A percentile compares a stretch with the other conserved stretches of the same genome.
Conservation (phyloP, 2,797 vertebrate species). For the Fratercula arctica region DNA sequence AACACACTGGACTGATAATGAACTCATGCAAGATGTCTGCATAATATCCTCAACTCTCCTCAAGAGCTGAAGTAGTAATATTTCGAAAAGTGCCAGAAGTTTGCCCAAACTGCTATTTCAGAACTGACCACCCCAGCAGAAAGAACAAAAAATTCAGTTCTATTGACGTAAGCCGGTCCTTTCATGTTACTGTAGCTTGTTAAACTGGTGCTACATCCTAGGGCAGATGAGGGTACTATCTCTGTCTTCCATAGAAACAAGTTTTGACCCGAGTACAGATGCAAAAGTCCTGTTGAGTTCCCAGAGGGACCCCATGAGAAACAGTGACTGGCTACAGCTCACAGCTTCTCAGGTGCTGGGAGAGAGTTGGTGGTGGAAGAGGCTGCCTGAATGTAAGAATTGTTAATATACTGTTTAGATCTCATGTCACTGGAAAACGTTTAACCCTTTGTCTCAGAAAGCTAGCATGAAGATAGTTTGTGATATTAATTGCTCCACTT, state of each 20-base stretch:
- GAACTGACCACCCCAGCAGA: background rate
- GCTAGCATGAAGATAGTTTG: background rate
- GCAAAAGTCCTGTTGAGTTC: background rate
- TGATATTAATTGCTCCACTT: slow-evolving; percentile 24
- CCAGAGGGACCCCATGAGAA: background rate
- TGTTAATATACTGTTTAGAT: background rate
- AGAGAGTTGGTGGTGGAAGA: background rate
- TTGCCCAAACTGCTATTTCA: background rate
- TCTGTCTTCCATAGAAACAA: background rate
- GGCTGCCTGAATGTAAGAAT: background rate
- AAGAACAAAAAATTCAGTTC: background rate
- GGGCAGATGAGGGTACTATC: background rate
- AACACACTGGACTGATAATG: background rate
- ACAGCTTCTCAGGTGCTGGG: background rate
- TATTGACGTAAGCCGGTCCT: background rate
- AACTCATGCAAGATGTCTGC: background rate
- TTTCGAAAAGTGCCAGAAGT: background rate
- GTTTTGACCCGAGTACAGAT: background rate
- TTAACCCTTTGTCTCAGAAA: slow-evolving; percentile 24
- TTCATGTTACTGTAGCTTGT: background rate
- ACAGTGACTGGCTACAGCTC: background rate
- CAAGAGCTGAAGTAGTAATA: background rate
- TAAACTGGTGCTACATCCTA: background rate
- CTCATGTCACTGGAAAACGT: background rate
- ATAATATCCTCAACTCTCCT: background rate